Base-by-base conservation (phyloP, 2,797 vertebrate genomes). In the Nothura maculosa region DNA sequence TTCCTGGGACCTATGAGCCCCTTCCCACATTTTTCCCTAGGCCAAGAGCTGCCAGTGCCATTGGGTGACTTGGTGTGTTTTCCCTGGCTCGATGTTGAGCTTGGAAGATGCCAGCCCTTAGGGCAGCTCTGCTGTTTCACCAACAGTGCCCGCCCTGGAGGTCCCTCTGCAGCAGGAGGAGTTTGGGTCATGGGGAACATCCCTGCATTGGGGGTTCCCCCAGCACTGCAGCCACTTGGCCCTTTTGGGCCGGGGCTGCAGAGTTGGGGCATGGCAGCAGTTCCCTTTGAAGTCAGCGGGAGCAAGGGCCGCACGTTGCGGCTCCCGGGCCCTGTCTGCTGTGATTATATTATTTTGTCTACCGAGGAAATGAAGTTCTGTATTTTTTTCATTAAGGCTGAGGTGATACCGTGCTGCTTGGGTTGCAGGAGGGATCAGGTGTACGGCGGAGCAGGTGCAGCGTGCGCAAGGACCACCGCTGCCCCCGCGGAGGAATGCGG, bases 311-410 rank as follows among this genome's bases (percentile, higher is more conserved):
- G 43, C 55, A n/a, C 0, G 0, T n/a, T 84, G 58, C 47, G 43
- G 25, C 60, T 73, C 20, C 69, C 80, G 87, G 77, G 62, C 54
- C 95, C 64, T 80, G 84, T 90, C 89, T 93, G 5, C 88, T 78
- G 32, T 93, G 94, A 95, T 96, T 96, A 91, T 89, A 96, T 43
- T 90, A 40, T 90, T 94, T 93, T 96, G 92, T 93, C 94, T 96
- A 86, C 90, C 18, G 30, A 96, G 97, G 96, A 97, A 97, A 97
- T 97, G 87, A 97, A 95, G 80, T 95, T 95, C 86, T 93, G 90
- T 89, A 75, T 96, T 96, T 96, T 97, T 96, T 97, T 96, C 95
- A 97, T 97, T 97, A 96, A 97, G 81, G 93, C 94, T 87, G 96
- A 89, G 91, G 95, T 94, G 93, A 92, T 89, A 92, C 24, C 84